Evolutionary conservation across 2,797 vertebrate species (phyloP).

Genomic region (Petrocephalus schoutedeni): DNA sequence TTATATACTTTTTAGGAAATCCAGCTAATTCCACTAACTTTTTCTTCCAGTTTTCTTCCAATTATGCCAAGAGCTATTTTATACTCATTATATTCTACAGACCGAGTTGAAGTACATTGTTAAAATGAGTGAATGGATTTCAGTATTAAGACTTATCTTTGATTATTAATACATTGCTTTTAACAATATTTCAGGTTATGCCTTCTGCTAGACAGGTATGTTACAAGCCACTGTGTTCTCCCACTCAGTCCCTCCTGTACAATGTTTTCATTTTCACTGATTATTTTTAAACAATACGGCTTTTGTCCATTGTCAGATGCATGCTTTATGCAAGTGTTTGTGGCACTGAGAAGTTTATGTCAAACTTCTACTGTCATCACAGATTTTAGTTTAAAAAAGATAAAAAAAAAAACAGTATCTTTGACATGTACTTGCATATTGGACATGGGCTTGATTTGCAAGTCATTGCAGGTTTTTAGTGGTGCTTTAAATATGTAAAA

Average conservation of each 20-base stretch:
- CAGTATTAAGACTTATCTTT: background rate
- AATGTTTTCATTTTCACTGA: background rate
- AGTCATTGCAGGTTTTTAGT: background rate
- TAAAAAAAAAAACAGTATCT: background rate
- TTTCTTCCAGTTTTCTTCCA: background rate
- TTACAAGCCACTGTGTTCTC: conserved; percentile 14
- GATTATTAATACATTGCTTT: conserved; percentile 29
- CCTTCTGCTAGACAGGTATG: conserved; percentile 36
- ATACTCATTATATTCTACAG: background rate
- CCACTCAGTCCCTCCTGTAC: background rate
- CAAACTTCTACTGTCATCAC: conserved; percentile 24
- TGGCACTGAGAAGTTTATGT: background rate
- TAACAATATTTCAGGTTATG: conserved; percentile 38
- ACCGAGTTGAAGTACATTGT: background rate
- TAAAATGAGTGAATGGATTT: conserved; percentile 9
- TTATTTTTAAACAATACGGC: background rate
- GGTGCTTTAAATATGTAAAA: background rate
- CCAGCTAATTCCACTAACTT: background rate
- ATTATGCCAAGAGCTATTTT: background rate
- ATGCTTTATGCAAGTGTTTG: conserved; percentile 14
- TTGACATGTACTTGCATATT: background rate
- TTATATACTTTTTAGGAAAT: background rate
- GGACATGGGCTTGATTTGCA: background rate
- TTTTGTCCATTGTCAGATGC: conserved; percentile 21
- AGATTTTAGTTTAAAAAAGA: background rate